Percentiles rank a stretch among this genome's conserved stretches.
Conservation (phyloP, 2,797 vertebrate species). For the Mormyrus proboscirostris region DNA sequence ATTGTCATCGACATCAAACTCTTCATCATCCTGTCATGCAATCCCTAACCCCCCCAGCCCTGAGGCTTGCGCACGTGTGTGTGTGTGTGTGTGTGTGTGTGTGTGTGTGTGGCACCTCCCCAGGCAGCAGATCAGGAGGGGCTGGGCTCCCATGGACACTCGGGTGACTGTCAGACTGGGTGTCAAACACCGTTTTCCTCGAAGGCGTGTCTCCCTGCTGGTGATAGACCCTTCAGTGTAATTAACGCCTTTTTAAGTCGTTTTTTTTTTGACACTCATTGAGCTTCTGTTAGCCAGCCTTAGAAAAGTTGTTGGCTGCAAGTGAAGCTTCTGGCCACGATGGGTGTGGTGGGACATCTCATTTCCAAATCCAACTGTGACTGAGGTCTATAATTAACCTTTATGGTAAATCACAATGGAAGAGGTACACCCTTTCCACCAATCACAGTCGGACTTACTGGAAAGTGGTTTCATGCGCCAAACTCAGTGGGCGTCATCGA, state of each 20-base stretch:
- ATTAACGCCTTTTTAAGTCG: conserved; percentile 29
- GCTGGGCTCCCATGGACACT: neutral
- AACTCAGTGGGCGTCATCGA: neutral
- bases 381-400: conserved; percentile 26
- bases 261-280: conserved; percentile 27
- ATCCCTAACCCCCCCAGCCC: neutral
- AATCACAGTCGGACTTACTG: neutral
- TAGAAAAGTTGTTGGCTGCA: conserved; percentile 15
- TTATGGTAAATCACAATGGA: conserved; percentile 16
- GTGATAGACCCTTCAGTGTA: conserved; percentile 28
- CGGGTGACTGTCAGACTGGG: neutral
- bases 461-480: neutral
- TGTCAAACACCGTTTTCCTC: neutral
- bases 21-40: neutral
- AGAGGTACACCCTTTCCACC: neutral
- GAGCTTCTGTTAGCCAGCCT: conserved; percentile 33
- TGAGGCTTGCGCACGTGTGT: neutral
- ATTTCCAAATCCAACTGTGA: neutral
- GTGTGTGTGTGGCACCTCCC: neutral
- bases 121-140: neutral
- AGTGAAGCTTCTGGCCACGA: neutral
- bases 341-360: neutral
- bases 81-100: neutral
- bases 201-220: conserved; percentile 24
- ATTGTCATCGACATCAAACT: neutral